Evolutionary conservation across 2,113 vertebrate species (phyloP).

Genomic region (Willisornis vidua): DNA sequence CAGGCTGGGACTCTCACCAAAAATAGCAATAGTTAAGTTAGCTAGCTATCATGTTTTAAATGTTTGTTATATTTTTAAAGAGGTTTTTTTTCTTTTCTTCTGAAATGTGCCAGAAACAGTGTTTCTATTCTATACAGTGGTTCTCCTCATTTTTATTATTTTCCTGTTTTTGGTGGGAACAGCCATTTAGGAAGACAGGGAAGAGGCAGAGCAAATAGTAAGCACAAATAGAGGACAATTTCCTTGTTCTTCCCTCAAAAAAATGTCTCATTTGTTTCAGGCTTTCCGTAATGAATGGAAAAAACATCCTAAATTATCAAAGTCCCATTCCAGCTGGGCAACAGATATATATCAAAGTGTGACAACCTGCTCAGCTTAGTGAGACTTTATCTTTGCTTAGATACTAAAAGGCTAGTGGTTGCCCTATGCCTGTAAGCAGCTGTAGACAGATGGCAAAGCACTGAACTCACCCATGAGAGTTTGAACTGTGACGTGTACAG

Average conservation of each 20-base stretch:
- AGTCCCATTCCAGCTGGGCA: neutral
- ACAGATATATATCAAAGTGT: neutral
- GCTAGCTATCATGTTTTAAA: constrained; percentile 63
- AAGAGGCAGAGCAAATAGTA: neutral
- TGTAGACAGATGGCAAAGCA: neutral
- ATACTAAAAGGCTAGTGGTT: neutral
- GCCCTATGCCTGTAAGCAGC: neutral
- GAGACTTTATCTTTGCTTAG: neutral
- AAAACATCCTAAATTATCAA: neutral
- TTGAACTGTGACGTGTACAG: neutral
- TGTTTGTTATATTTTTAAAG: constrained; percentile 52
- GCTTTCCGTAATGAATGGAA: neutral
- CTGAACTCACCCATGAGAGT: neutral
- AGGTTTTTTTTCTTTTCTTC: constrained; percentile 17
- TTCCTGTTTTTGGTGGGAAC: neutral
- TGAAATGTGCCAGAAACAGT: constrained; percentile 29
- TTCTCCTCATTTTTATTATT: neutral
- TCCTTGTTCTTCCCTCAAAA: neutral
- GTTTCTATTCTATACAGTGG: neutral
- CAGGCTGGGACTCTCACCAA: constrained; percentile 63
- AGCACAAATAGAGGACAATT: neutral
- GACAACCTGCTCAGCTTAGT: neutral
- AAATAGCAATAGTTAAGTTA: constrained; percentile 63
- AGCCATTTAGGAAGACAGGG: neutral
- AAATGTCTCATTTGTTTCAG: neutral